phyloP scores from a whole-genome alignment of 2,888 invertebrate species.

The Acanthosepion lycidas region DNA sequence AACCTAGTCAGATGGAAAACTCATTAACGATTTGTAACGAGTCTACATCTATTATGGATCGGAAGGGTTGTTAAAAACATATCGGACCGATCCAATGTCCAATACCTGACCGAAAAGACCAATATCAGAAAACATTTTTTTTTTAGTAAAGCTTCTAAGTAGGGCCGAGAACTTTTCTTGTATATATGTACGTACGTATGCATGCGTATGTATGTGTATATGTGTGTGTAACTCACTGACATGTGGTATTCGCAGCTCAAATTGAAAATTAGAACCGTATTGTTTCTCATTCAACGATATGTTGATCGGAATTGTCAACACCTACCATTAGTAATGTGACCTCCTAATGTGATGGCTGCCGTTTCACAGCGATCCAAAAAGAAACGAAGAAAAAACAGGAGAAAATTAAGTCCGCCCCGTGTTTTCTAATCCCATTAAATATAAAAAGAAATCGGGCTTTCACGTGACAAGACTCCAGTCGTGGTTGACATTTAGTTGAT shows the following conservation, averaged over 20 bases:
- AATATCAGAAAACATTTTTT: too few species aligned
- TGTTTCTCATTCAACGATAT: not conserved
- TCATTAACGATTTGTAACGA: too few species aligned
- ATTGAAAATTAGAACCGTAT: not conserved
- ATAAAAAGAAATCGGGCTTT: not conserved
- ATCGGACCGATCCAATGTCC: too few species aligned
- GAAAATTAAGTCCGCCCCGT: not conserved
- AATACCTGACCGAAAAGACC: too few species aligned
- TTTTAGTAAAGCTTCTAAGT: too few species aligned
- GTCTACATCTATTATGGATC: too few species aligned
- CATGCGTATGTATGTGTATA: too few species aligned
- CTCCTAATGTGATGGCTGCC: not conserved
- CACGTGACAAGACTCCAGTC: not conserved
- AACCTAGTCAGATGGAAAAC: too few species aligned
- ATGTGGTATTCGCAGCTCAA: not conserved
- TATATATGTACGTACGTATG: too few species aligned
- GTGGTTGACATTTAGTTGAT: not conserved
- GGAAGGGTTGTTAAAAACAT: too few species aligned
- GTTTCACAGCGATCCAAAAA: not conserved
- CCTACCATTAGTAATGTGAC: not conserved
- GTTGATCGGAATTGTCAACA: not conserved
- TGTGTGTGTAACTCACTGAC: too few species aligned
- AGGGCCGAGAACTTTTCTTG: too few species aligned
- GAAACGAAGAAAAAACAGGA: not conserved
- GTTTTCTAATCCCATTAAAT: not conserved